Evolutionary conservation across 2,888 invertebrate species (phyloP), one percentile per base, ranked within the genome.

Genomic region (Boloria selene): DNA sequence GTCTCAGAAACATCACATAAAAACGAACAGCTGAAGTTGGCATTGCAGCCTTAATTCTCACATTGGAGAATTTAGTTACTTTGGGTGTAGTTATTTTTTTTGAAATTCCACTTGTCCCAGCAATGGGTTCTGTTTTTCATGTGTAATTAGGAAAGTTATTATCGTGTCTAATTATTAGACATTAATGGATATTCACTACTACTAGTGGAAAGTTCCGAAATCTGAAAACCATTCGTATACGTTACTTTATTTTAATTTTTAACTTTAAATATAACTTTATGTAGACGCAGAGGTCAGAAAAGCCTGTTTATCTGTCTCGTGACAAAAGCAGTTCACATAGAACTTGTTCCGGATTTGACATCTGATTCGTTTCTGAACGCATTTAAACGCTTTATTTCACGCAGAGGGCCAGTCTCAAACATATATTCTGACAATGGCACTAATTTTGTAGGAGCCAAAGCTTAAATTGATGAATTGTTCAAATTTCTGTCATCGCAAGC

Each of bases 51-150:
- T 65, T 65, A 65, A 65, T 65, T 13, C 54, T 53, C 7, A 65
- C 47, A 54, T 65, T 18, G 13, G 65, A 65, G 17, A 65, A 54
- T 60, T 54, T 65, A 53, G n/a, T 54, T 65, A 65, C 54, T 60
- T 60, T 59, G 7, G 50, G 44, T 13, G 44, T 13, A 10, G 10
- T 44, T 10, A 13, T 14, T 44, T 44, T 44, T 3, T 10, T 44
- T 13, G 44, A 44, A 44, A 44, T 44, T 44, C 14, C 14, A 14
- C 44, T 14, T 13, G 44, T 44, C 44, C 4, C 44, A 44, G 14
- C 10, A 44, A 13, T 10, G 10, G 44, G 10, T 13, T 44, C 44
- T 44, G 10, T 10, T 44, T 44, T 2, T 13, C 14, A 4, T 14
- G 14, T 13, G 44, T 44, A 44, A 44, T 44, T 44, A 4, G 44